phyloP scores from a whole-genome alignment of 2,113 vertebrate species.

The Nannobrachium achirus region DNA sequence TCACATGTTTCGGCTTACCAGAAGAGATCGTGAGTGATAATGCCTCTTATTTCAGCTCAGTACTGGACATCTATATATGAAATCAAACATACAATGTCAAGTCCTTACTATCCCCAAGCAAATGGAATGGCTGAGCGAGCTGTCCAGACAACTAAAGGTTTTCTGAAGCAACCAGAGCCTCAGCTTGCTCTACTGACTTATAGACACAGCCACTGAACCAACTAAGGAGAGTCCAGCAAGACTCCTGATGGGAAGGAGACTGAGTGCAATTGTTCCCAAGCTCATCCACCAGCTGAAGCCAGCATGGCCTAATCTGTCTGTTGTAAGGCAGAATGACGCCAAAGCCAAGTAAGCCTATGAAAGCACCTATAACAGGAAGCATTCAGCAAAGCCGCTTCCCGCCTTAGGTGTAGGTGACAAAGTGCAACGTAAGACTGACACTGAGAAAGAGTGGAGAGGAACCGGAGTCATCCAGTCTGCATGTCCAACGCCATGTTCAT shows the following conservation, averaged over 20 bases:
- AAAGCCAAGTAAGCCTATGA: not conserved
- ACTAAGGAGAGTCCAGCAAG: slow-evolving; percentile 7
- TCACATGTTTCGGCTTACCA: too few species aligned
- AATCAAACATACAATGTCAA: too few species aligned
- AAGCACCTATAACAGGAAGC: too few species aligned
- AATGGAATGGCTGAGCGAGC: not conserved
- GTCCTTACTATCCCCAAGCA: too few species aligned
- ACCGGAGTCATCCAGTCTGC: not conserved
- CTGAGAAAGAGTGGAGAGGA: too few species aligned
- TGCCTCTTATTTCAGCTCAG: too few species aligned
- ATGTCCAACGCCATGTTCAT: not conserved
- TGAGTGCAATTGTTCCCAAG: not conserved
- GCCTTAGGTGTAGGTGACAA: too few species aligned
- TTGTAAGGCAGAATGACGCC: not conserved
- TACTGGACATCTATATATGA: too few species aligned
- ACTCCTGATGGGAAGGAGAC: slow-evolving; percentile 6
- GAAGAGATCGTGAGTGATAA: too few species aligned
- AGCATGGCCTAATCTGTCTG: slow-evolving; percentile 5
- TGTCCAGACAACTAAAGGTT: not conserved
- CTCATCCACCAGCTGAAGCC: not conserved
- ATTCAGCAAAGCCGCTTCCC: too few species aligned
- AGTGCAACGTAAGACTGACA: too few species aligned
- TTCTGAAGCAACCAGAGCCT: not conserved
- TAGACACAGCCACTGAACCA: not conserved
- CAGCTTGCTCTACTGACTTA: slow-evolving; percentile 3